These are phyloP conservation scores for Heliconius ismenius DNA, from an alignment of 2,888 invertebrate species.

Conservation along the genomic window DNA sequence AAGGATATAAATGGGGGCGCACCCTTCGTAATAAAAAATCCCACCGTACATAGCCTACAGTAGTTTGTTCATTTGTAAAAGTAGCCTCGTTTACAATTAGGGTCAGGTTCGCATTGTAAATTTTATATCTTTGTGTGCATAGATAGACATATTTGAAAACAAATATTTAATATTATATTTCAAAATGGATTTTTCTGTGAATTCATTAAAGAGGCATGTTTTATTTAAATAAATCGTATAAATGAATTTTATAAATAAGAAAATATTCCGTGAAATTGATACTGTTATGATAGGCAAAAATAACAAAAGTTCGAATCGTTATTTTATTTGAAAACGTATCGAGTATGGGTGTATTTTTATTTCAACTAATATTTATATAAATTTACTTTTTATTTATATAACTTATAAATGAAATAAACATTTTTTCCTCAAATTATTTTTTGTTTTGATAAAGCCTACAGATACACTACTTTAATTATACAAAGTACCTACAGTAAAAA, in stretches of 20 bases:
- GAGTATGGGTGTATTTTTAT: neutral
- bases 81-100: slow-evolving; percentile 67
- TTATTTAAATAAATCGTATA: neutral
- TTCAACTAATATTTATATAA: neutral
- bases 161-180: slow-evolving; percentile 19
- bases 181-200: neutral
- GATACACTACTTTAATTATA: neutral
- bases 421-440: neutral
- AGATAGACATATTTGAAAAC: slow-evolving; percentile 15
- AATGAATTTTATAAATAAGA: neutral
- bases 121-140: slow-evolving; percentile 44
- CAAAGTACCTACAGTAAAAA: neutral
- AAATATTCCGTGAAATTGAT: neutral
- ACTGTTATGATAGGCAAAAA: neutral
- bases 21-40: slow-evolving; percentile 53
- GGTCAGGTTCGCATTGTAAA: slow-evolving; percentile 53
- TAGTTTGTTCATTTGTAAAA: slow-evolving; percentile 64
- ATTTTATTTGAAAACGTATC: neutral
- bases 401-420: neutral
- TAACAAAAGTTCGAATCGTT: neutral
- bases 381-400: neutral
- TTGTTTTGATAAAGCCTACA: neutral
- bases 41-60: slow-evolving; percentile 44
- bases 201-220: neutral
- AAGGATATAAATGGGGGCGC: slow-evolving; percentile 45